Percentiles rank a stretch among this genome's conserved stretches.
Conservation (phyloP, 2,888 invertebrate species). For the Spialia ferax region DNA sequence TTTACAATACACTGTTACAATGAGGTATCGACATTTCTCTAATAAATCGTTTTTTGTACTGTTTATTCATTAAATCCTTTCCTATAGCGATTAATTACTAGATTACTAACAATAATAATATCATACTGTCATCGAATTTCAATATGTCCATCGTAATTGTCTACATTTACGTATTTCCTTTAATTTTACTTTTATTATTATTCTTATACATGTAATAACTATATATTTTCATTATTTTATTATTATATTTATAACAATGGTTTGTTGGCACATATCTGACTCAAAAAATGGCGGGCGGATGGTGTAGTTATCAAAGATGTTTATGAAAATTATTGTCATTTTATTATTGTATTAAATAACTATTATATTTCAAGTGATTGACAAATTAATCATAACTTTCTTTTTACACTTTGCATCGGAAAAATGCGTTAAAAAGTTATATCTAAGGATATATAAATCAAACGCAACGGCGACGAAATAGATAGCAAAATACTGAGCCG, state of each 20-base stretch:
- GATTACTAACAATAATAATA: conserved; percentile 59
- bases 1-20: conserved; percentile 80
- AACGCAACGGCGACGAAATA: conserved; percentile 62
- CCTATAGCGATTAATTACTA: conserved; percentile 31
- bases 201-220: conserved; percentile 83
- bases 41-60: conserved; percentile 44
- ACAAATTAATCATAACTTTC: background rate
- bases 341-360: background rate
- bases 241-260: conserved; percentile 61
- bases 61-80: conserved; percentile 26
- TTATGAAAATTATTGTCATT: conserved; percentile 24
- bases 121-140: conserved; percentile 62
- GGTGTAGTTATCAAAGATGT: conserved; percentile 30
- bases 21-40: conserved; percentile 73
- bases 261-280: conserved; percentile 81
- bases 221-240: conserved; percentile 57
- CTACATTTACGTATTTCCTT: conserved; percentile 56
- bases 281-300: conserved; percentile 46
- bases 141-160: conserved; percentile 50
- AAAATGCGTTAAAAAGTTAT: conserved; percentile 71
- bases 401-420: conserved; percentile 11
- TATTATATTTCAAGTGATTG: too few species aligned
- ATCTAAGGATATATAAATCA: conserved; percentile 78
- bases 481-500: conserved; percentile 28
- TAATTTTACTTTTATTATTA: conserved; percentile 47